phyloP scores from a whole-genome alignment of 2,888 invertebrate genomes.

The Rhagium mordax region DNA sequence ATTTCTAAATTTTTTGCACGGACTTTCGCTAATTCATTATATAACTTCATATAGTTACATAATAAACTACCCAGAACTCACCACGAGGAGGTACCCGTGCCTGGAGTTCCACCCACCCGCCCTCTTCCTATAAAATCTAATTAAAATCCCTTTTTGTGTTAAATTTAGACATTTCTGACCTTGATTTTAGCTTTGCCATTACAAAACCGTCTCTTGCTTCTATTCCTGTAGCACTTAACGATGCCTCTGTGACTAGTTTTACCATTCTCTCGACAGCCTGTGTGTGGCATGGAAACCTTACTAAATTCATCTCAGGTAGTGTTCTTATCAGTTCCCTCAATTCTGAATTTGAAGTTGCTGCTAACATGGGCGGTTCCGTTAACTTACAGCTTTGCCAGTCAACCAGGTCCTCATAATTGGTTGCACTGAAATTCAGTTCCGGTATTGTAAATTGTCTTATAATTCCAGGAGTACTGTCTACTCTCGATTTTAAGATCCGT shows the following conservation, averaged over 20 bases:
- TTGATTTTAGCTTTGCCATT: neutral
- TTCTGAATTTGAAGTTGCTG: neutral
- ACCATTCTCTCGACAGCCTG: neutral
- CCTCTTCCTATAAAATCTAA: neutral
- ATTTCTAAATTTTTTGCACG: neutral
- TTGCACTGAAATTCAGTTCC: neutral
- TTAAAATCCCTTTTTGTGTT: too few species aligned
- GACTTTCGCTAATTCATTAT: neutral
- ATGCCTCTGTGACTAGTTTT: neutral
- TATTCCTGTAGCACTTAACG: neutral
- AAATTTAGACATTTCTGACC: neutral
- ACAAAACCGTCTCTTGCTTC: conserved; percentile 3
- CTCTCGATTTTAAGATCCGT: neutral
- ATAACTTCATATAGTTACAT: neutral
- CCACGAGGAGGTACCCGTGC: too few species aligned
- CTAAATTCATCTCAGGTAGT: neutral
- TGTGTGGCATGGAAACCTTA: conserved; percentile 6
- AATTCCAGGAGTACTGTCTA: neutral
- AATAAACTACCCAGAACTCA: neutral
- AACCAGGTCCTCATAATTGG: neutral
- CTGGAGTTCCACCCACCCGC: neutral
- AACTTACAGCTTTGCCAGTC: too few species aligned
- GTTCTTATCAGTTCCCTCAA: neutral
- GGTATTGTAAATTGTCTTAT: neutral
- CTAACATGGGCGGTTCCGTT: too few species aligned